Base-by-base conservation (phyloP, 2,888 invertebrate species). In the Brachyptera risi region DNA sequence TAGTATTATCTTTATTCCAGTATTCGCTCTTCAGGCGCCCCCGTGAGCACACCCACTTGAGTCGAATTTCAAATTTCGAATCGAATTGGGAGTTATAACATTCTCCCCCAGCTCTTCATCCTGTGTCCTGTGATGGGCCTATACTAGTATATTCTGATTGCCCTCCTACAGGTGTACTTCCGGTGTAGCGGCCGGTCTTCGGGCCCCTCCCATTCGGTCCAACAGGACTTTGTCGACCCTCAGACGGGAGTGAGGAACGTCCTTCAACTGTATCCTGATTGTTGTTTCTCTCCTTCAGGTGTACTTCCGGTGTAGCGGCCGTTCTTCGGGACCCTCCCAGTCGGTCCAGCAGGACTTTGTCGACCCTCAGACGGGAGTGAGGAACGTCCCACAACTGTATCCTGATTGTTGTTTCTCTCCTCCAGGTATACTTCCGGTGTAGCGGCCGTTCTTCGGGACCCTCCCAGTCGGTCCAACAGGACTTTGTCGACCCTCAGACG, bases 261-360 rank as follows among this genome's bases (percentile, higher is more conserved):
- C n/a, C n/a, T n/a, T n/a, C n/a, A n/a, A n/a, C n/a, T n/a, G n/a
- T n/a, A n/a, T n/a, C n/a, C n/a, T n/a, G n/a, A n/a, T n/a, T n/a
- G n/a, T n/a, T n/a, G n/a, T n/a, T n/a, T n/a, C n/a, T n/a, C 87
- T 4, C 83, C 85, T 56, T n/a, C 79, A 85, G 84, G 81, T 96
- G 66, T 90, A 87, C 75, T 96, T 96, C 80, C 88, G 89, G 76
- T 98, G 98, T 79, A 96, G 94, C 73, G 90, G 90, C 56, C 44
- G 57, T 26, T 23, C 54, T 7, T 27, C 21, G 13, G 50, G 49
- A 5, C 26, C 42, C 11, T 42, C 38, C 65, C 85, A 87, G 4
- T 83, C 85, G 56, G 79, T 82, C 58, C 86, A 87, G 71, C 87
- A 88, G 70, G 89, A 88, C 69, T 92, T 92, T 71, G 92, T 92